Evolutionary conservation across 2,888 invertebrate species (phyloP), one percentile per base, ranked within the genome.

Genomic region (Hemicrepidius hirtus): DNA sequence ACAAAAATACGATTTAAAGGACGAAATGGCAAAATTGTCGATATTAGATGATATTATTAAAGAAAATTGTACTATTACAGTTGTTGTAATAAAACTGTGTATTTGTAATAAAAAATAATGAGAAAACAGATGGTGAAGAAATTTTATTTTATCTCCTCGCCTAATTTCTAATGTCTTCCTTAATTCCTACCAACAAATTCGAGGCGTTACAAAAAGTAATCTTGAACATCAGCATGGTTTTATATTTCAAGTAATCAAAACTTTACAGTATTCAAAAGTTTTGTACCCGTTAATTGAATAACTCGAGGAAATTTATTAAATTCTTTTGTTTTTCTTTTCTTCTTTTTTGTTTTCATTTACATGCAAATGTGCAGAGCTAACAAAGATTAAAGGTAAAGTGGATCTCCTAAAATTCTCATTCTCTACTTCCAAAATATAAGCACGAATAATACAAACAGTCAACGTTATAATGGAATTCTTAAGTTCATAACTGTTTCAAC

Each of bases 21-120:
- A 72, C 65, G 37, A 75, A 71, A 72, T 37, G 53, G 64, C 60
- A 69, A 68, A 68, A 75, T 75, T 76, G 75, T 76, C 74, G 75
- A 75, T 73, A 76, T 65, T 73, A 71, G 68, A 71, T 76, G 70
- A 70, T 69, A 75, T 69, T 57, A 70, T 57, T 62, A 66, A 71
- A 65, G 71, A 62, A 72, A 74, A 73, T 70, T 78, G 76, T 79
- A 76, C 68, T 78, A 76, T 75, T 79, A 68, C 75, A 79, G 75
- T 79, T 80, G 80, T 80, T 80, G 80, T 80, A 78, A 77, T 75
- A 78, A 78, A 80, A 79, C 71, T 80, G 80, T 80, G 80, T 79
- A 79, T 80, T 80, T 80, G 80, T 80, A 80, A 80, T 79, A 80
- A 80, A 68, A n/a, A 68, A 21, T 59, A 49, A 50, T 49, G 50